Conservation (phyloP, 2,113 vertebrate species). For the Vulpes lagopus region DNA sequence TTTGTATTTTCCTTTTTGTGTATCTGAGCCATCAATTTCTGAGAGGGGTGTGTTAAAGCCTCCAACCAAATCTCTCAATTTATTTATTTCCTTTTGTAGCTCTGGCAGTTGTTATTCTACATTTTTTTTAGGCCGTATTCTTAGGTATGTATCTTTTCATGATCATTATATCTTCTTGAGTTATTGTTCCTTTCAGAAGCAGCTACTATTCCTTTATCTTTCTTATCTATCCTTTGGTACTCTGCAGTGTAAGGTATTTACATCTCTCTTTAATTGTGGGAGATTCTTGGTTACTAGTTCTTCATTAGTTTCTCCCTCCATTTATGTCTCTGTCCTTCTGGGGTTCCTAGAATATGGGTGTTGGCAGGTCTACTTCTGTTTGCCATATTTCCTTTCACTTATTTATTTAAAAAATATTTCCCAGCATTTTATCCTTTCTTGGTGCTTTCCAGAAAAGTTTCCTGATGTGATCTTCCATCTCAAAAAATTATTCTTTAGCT, state of each 20-base stretch:
- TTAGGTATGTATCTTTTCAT: background rate
- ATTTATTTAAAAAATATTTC: background rate
- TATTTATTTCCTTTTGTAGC: background rate
- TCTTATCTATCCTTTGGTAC: background rate
- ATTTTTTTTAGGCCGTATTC: slow-evolving; percentile 31
- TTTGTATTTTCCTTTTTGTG: slow-evolving; percentile 25
- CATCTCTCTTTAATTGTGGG: background rate
- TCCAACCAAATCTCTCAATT: slow-evolving; percentile 28
- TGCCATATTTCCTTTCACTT: background rate
- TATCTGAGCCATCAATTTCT: slow-evolving; percentile 7
- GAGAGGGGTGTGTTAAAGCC: background rate
- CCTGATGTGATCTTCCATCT: background rate
- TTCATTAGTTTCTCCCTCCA: background rate
- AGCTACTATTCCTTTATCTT: background rate
- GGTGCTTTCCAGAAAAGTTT: background rate
- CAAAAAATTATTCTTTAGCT: background rate
- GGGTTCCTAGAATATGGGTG: background rate
- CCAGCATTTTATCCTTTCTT: slow-evolving; percentile 3
- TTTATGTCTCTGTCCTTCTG: background rate
- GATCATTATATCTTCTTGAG: background rate
- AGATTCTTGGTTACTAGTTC: background rate
- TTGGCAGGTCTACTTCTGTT: background rate
- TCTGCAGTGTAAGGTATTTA: background rate
- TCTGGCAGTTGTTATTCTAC: background rate
- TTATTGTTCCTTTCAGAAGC: background rate